A percentile compares a stretch with the other conserved stretches of the same genome.
phyloP scores from a whole-genome alignment of 2,797 vertebrate genomes.

The Cynodonichthys magdalenae region DNA sequence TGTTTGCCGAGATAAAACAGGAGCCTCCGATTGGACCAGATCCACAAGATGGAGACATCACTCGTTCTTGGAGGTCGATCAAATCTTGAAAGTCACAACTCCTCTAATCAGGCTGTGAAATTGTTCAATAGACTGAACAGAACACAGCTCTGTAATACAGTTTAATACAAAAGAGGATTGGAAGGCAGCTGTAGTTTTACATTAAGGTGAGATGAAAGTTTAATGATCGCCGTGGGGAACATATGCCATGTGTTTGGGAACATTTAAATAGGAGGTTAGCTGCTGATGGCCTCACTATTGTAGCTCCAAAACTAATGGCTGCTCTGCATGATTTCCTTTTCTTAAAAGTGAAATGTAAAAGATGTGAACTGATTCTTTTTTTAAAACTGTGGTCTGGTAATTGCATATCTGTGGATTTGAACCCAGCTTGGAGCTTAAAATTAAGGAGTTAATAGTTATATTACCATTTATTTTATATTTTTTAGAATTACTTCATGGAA shows the following conservation, averaged over 20 bases:
- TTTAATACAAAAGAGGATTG: constrained; percentile 9
- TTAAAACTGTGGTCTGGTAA: no score
- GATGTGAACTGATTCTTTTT: background rate
- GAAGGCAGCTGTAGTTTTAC: constrained; percentile 11
- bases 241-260: constrained; percentile 48
- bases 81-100: constrained; percentile 55
- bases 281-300: constrained; percentile 27
- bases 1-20: constrained; percentile 67
- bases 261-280: constrained; percentile 36
- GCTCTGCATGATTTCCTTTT: constrained; percentile 21
- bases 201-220: constrained; percentile 50
- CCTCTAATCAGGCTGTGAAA: constrained; percentile 53
- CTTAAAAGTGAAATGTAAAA: background rate
- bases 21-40: constrained; percentile 32
- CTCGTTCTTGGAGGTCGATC: constrained; percentile 47
- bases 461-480: no score
- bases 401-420: no score
- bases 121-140: constrained; percentile 31
- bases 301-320: constrained; percentile 27
- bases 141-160: constrained; percentile 34
- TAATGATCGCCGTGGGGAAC: constrained; percentile 53
- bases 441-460: no score
- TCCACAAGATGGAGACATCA: constrained; percentile 32
- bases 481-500: no score
- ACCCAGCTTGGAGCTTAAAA: no score